Evolutionary conservation across 2,888 invertebrate species (phyloP), one percentile per base, ranked within the genome.

Genomic region (Hecatera dysodea): DNA sequence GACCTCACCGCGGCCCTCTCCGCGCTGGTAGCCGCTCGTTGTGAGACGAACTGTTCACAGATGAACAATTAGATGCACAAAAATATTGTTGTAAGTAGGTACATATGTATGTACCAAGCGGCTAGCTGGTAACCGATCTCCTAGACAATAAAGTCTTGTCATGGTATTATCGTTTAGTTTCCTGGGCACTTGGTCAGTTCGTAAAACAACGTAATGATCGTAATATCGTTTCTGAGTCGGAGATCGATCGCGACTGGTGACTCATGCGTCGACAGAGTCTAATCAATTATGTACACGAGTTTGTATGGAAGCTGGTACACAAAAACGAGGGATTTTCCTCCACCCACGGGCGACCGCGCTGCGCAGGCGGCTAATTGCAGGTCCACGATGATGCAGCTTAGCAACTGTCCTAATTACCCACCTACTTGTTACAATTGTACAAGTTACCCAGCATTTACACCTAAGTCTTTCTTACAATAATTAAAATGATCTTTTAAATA

Each of bases 281-380:
- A 8, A 42, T 55, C 56, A 57, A 48, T 48, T 27, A 50, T n/a
- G n/a, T n/a, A n/a, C 29, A 29, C n/a, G 60, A 17, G 15, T 48
- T 53, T 42, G 24, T 48, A 48, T 24, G 36, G 27, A 11, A 8
- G 29, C 46, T 61, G 17, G 22, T 39, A 39, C 39, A 66, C n/a
- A 55, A 50, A 60, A 66, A 39, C 15, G 36, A 27, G 66, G 39
- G 29, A 66, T 70, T 66, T 60, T 60, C 66, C 67, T 46, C 55
- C 53, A 48, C 53, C 60, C 39, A 55, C 59, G 15, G 9, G n/a
- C 22, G 65, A 65, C 15, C 67, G 42, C 24, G 62, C 12, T 33
- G 22, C 9, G 29, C 6, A 24, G 19, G 50, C 46, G 42, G 50
- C n/a, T 59, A 22, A 12, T 44, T 39, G 19, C 59, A 39, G n/a